Evolutionary conservation across 2,888 invertebrate genomes (phyloP).

Genomic region (Cheilosia grossa): DNA sequence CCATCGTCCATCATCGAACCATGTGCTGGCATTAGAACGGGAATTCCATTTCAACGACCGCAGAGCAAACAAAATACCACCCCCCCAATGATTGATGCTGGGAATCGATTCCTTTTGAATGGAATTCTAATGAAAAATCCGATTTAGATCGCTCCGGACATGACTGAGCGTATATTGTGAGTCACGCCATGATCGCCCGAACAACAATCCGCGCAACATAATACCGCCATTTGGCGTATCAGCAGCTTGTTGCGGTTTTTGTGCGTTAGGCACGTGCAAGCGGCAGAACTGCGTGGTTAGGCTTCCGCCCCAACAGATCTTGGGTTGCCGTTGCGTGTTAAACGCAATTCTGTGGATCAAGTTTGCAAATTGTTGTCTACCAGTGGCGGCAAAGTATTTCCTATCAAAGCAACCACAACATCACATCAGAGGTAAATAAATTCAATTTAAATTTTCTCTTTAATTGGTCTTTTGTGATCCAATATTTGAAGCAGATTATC

Average conservation of each 20-base stretch:
- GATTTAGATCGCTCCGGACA: slow-evolving; percentile 50
- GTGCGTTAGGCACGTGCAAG: slow-evolving; percentile 30
- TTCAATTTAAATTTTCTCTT: slow-evolving; percentile 27
- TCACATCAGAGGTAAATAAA: slow-evolving; percentile 33
- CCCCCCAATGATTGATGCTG: slow-evolving; percentile 26
- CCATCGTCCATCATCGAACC: slow-evolving; percentile 4
- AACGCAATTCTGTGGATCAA: slow-evolving; percentile 36
- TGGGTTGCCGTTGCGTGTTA: slow-evolving; percentile 17
- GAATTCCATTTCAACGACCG: slow-evolving; percentile 11
- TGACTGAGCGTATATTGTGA: slow-evolving; percentile 29
- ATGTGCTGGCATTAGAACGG: slow-evolving; percentile 45
- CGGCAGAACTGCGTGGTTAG: background rate
- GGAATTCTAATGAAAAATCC: slow-evolving; percentile 39
- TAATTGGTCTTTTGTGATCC: slow-evolving; percentile 59
- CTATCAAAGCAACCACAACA: slow-evolving; percentile 47
- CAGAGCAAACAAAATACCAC: background rate
- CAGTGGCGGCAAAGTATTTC: slow-evolving; percentile 10
- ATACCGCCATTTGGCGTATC: background rate
- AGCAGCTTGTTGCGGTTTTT: slow-evolving; percentile 29
- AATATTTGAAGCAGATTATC: slow-evolving; percentile 38
- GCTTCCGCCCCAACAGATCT: slow-evolving; percentile 15
- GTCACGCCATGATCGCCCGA: slow-evolving; percentile 32
- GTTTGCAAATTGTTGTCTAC: slow-evolving; percentile 18
- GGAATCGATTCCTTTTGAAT: slow-evolving; percentile 42
- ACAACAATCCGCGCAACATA: background rate